Base-by-base conservation (phyloP, 2,888 invertebrate species). In the Scotopteryx bipunctaria region DNA sequence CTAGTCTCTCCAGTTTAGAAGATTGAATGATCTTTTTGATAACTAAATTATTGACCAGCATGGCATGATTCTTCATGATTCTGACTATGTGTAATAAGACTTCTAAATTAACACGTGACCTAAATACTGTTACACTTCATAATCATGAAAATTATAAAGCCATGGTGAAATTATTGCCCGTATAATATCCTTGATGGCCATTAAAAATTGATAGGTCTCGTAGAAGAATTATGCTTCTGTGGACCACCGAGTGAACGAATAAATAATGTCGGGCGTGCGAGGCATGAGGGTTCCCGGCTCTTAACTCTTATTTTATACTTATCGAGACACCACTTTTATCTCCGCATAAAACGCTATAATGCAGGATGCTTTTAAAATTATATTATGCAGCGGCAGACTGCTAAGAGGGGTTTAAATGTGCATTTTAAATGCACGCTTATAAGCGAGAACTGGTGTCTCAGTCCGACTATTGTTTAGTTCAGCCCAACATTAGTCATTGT, bases 261-360 rank as follows among this genome's bases (percentile, higher is more conserved):
- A 74, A 74, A 73, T 74, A 73, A 73, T 64, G 66, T 56, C 57
- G 66, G 66, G 66, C 66, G 67, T 67, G 63, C 64, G 64, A 60
- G 61, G 59, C 62, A 53, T 43, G 50, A 53, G 51, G 57, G 59
- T 64, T 64, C 67, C 64, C 64, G 60, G 66, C 71, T 68, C 68
- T 67, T 69, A 63, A 67, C 74, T 78, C 76, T 78, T 76, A 81
- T 80, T 78, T 78, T 73, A 79, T 77, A 78, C 79, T 82, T 84
- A 86, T 85, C 79, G 83, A 73, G 76, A 77, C 74, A 78, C 73
- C 74, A 80, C 74, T 83, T 83, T 85, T 78, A 81, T 81, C 78
- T 76, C 66, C 67, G 63, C 71, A 78, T 83, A 80, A 82, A 85
- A 78, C 73, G 72, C 71, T 73, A 73, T 78, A 75, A 75, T 74